phyloP scores from a whole-genome alignment of 2,888 invertebrate genomes.

The Apoderus coryli region DNA sequence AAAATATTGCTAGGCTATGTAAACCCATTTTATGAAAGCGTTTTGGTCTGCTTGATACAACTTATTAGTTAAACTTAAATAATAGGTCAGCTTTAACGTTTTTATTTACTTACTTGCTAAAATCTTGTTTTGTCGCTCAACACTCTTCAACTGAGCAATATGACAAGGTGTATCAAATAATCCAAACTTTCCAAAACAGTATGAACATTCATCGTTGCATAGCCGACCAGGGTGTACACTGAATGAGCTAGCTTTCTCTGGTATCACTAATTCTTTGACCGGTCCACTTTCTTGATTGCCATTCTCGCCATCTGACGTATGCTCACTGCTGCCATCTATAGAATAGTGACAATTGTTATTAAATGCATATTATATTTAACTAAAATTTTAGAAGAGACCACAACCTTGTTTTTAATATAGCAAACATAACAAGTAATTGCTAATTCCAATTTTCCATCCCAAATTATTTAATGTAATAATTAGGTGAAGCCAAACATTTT shows the following conservation, averaged over 20 bases:
- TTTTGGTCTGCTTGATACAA: no score
- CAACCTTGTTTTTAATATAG: no score
- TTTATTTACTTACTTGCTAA: conserved; percentile 45
- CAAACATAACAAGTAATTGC: no score
- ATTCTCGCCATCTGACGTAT: conserved; percentile 31
- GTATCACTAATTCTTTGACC: conserved; percentile 55
- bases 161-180: conserved; percentile 77
- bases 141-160: conserved; percentile 71
- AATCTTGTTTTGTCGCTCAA: conserved; percentile 68
- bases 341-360: no score
- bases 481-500: no score
- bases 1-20: conserved; percentile 4
- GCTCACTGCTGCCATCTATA: conserved; percentile 33
- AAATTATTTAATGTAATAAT: no score
- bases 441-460: no score
- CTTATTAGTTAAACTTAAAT: no score
- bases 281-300: conserved; percentile 34
- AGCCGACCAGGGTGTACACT: conserved; percentile 71
- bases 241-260: conserved; percentile 78
- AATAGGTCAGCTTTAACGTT: no score
- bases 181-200: conserved; percentile 78
- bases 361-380: no score
- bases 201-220: conserved; percentile 75
- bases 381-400: no score
- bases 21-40: no score